Conservation (phyloP, 2,888 invertebrate genomes). For the Phaonia tiefii region DNA sequence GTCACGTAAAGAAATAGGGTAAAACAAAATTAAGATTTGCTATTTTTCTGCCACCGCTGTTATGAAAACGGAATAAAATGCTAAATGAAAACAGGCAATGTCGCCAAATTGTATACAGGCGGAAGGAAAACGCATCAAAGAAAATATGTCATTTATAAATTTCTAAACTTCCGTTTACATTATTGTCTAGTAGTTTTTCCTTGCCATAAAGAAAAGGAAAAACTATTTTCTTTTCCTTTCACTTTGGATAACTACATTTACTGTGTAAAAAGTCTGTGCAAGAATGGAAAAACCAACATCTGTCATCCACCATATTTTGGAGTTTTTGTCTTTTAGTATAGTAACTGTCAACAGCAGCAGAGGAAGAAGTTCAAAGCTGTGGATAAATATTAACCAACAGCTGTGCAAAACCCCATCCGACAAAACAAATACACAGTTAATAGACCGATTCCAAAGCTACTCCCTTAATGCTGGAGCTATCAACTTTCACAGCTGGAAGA, state of each 20-base stretch:
- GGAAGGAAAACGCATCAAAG: not conserved
- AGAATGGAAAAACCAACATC: constrained; percentile 6
- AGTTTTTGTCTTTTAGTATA: constrained; percentile 4
- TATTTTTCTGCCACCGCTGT: no score
- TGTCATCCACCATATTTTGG: not conserved
- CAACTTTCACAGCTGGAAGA: no score
- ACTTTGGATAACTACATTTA: no score
- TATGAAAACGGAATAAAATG: no score
- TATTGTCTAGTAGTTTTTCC: constrained; percentile 2
- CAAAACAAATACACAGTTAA: not conserved
- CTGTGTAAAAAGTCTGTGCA: no score
- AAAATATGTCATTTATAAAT: not conserved
- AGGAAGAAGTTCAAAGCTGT: not conserved
- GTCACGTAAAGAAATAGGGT: no score
- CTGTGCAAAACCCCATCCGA: not conserved
- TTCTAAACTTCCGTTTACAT: not conserved
- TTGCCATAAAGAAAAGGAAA: not conserved
- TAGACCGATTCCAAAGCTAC: not conserved
- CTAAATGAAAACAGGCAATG: no score
- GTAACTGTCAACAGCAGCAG: constrained; percentile 17
- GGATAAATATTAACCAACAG: constrained; percentile 1
- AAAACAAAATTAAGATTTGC: no score
- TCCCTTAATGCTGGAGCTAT: not conserved
- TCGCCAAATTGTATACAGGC: not conserved
- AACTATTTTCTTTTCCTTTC: constrained; percentile 9